phyloP scores from a whole-genome alignment of 2,888 invertebrate genomes.

The Heterodera filipjevi region DNA sequence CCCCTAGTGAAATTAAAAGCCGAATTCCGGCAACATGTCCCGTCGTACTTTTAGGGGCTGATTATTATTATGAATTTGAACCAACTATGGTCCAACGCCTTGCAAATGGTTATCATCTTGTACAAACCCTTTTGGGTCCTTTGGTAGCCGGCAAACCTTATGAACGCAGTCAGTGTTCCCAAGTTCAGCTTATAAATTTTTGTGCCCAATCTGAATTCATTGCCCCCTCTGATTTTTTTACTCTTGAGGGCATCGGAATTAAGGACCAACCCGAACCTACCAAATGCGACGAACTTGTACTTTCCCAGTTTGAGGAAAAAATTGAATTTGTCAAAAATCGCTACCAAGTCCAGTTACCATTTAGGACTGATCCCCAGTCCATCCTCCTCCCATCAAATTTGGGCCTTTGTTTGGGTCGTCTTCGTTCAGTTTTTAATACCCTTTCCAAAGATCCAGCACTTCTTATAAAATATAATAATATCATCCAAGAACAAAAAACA shows the following conservation, averaged over 20 bases:
- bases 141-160: not conserved
- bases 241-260: conserved; percentile 1
- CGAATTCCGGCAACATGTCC: not conserved
- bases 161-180: not conserved
- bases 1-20: not conserved
- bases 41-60: not conserved
- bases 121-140: not conserved
- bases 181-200: not conserved
- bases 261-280: not conserved
- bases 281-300: not conserved
- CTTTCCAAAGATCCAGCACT: too few species aligned
- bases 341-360: too few species aligned
- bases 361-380: too few species aligned
- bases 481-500: not conserved
- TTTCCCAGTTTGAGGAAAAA: too few species aligned
- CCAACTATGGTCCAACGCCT: not conserved
- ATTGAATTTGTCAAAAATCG: too few species aligned
- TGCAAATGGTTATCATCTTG: not conserved
- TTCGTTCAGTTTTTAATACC: too few species aligned
- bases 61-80: conserved; percentile 10
- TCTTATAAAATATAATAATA: too few species aligned
- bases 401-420: too few species aligned
- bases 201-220: not conserved
- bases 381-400: too few species aligned
- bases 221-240: not conserved